Evolutionary conservation across 2,888 invertebrate species (phyloP).

Genomic region (Leptothorax acervorum): DNA sequence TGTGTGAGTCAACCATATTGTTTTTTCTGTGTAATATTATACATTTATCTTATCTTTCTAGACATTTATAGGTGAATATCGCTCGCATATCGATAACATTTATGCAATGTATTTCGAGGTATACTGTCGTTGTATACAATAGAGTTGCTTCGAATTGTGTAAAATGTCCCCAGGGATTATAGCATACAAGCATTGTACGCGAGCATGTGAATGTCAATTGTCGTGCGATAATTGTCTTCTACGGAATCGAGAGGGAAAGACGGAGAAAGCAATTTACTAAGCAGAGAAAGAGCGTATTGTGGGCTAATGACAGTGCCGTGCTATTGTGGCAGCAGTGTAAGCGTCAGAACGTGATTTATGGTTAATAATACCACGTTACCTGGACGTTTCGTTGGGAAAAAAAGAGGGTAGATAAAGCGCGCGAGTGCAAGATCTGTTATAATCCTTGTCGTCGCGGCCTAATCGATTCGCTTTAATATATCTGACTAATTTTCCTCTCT

Average conservation of each 20-base stretch:
- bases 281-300: slow-evolving; percentile 27
- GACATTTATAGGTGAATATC: not conserved
- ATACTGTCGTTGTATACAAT: not conserved
- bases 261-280: slow-evolving; percentile 35
- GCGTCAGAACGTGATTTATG: slow-evolving; percentile 48
- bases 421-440: slow-evolving; percentile 2
- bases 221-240: slow-evolving; percentile 28
- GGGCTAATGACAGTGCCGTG: slow-evolving; percentile 35
- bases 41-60: not conserved
- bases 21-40: no score
- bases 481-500: slow-evolving; percentile 26
- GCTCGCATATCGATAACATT: not conserved
- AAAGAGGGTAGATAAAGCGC: slow-evolving; percentile 24
- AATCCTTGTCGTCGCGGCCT: slow-evolving; percentile 20
- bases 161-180: not conserved
- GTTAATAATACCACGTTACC: slow-evolving; percentile 46
- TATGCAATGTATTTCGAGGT: not conserved
- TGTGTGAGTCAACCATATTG: no score
- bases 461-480: slow-evolving; percentile 11
- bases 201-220: not conserved
- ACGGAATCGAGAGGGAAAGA: not conserved
- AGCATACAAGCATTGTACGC: slow-evolving; percentile 3
- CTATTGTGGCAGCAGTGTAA: slow-evolving; percentile 27
- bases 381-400: slow-evolving; percentile 5
- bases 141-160: not conserved